Percentiles rank a stretch among this genome's conserved stretches.
These are phyloP conservation scores for Vireo griseus DNA, from an alignment of 2,797 vertebrate genomes.

Conservation along the genomic window DNA sequence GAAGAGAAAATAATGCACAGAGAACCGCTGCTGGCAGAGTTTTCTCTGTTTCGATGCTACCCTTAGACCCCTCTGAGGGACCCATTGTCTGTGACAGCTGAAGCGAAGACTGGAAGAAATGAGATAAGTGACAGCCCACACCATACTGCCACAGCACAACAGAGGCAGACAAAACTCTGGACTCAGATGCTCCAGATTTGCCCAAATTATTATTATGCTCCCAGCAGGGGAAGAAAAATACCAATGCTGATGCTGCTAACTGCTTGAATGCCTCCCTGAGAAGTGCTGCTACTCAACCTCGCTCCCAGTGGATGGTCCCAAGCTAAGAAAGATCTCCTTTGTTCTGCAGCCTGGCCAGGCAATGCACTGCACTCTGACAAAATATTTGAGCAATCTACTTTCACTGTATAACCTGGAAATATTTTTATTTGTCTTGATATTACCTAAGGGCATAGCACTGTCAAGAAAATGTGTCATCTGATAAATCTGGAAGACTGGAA, in stretches of 20 bases:
- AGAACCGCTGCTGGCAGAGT: neutral
- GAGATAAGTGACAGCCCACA: neutral
- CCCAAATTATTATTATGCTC: neutral
- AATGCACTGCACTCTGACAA: neutral
- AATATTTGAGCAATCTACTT: neutral
- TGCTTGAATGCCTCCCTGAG: neutral
- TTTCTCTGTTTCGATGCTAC: neutral
- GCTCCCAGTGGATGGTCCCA: neutral
- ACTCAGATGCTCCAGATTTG: neutral
- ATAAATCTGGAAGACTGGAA: neutral
- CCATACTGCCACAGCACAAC: neutral
- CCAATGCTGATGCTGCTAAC: neutral
- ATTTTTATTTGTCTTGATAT: neutral
- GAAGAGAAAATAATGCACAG: neutral
- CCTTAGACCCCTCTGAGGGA: neutral
- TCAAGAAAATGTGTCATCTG: neutral
- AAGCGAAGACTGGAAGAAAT: neutral
- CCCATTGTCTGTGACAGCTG: neutral
- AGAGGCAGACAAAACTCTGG: neutral
- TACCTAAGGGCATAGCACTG: neutral
- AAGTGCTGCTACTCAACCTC: neutral
- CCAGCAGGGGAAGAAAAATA: neutral
- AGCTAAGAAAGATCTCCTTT: neutral
- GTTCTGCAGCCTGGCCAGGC: neutral
- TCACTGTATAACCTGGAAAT: neutral